phyloP scores from a whole-genome alignment of 2,797 vertebrate genomes.

The Microctenopoma stevenorrisi region DNA sequence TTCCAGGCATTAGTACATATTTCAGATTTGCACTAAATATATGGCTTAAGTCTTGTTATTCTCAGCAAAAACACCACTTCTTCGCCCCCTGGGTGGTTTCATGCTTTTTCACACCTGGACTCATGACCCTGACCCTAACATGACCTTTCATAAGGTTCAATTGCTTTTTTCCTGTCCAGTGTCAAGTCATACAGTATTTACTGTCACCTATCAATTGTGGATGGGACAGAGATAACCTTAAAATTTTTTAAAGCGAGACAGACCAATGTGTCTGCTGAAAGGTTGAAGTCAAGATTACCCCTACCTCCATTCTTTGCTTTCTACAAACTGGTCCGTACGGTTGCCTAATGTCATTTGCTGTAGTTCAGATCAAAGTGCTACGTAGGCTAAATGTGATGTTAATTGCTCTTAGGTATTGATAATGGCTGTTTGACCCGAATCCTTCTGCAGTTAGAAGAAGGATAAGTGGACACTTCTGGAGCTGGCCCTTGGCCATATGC shows the following conservation, averaged over 20 bases:
- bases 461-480: constrained; percentile 53
- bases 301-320: constrained; percentile 7
- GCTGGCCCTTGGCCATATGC: constrained; percentile 51
- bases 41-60: constrained; percentile 2
- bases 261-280: constrained; percentile 26
- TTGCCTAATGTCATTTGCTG: constrained; percentile 66
- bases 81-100: too few species aligned
- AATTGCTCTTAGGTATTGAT: constrained; percentile 59
- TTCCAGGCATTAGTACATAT: not conserved
- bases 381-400: constrained; percentile 58
- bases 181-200: constrained; percentile 17
- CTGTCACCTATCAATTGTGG: constrained; percentile 29
- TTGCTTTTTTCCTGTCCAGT: constrained; percentile 28
- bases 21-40: constrained; percentile 14
- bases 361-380: constrained; percentile 68
- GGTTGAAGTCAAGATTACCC: constrained; percentile 47
- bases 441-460: constrained; percentile 36
- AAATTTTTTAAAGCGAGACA: not conserved
- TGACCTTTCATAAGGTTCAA: constrained; percentile 30
- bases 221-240: constrained; percentile 19
- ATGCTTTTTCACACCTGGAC: too few species aligned
- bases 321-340: constrained; percentile 46
- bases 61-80: not conserved
- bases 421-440: constrained; percentile 62
- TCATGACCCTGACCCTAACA: too few species aligned